These are phyloP conservation scores for Sericinus montela DNA, from an alignment of 2,888 invertebrate genomes.

Conservation along the genomic window DNA sequence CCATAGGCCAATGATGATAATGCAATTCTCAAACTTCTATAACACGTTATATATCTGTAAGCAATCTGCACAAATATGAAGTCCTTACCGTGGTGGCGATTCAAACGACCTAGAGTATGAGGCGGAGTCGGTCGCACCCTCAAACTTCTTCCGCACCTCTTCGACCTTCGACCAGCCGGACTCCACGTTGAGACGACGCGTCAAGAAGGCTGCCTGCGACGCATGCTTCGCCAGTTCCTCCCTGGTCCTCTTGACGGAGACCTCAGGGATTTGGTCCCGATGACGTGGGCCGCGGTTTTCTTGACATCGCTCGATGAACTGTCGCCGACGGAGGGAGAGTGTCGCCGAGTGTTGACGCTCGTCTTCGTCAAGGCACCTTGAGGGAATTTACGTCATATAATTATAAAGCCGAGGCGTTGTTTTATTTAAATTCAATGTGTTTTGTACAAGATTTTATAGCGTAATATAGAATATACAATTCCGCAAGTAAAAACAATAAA, in stretches of 20 bases:
- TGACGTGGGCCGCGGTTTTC: constrained; percentile 53
- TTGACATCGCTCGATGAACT: constrained; percentile 72
- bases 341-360: constrained; percentile 43
- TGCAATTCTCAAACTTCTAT: no score
- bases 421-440: no score
- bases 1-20: no score
- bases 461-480: no score
- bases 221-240: constrained; percentile 70
- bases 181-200: constrained; percentile 69
- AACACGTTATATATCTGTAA: no score
- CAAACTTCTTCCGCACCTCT: constrained; percentile 72
- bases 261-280: constrained; percentile 58
- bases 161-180: constrained; percentile 74
- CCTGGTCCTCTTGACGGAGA: constrained; percentile 61
- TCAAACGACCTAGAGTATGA: constrained; percentile 67
- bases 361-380: constrained; percentile 63
- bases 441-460: no score
- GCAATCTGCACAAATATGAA: no score
- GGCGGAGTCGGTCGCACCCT: constrained; percentile 47
- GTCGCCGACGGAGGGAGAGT: constrained; percentile 61
- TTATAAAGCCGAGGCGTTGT: no score
- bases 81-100: constrained; percentile 63
- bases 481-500: no score
- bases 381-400: not conserved
- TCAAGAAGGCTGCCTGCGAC: constrained; percentile 55